Base-by-base conservation (phyloP, 2,113 vertebrate species). In the Cyanoliseus patagonus region DNA sequence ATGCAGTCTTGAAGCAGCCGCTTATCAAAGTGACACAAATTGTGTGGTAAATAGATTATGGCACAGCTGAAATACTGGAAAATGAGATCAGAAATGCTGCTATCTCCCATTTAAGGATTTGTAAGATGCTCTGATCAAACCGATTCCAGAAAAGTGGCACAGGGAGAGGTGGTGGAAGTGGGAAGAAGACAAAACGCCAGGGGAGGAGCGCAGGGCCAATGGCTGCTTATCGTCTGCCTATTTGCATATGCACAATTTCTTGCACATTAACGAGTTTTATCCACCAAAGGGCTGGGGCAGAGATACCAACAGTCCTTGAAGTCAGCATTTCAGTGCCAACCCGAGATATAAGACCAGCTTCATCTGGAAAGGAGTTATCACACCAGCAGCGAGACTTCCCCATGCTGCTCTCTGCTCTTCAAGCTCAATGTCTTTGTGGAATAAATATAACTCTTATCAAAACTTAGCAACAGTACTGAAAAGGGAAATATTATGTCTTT, bases 1-100 rank as follows among this genome's bases (percentile, higher is more conserved):
- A 98, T 98, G 98, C 97, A 83, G 94, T 98, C 98, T 98, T 95
- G 97, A 98, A 98, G 97, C 97, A 97, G 97, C 97, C 92, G 97
- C 98, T 98, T 98, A 98, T 98, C 98, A 98, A 98, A 98, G 97
- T 98, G 98, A 98, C 98, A 98, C 97, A 98, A 98, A 98, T 98
- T 98, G 97, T 97, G 98, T 97, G 97, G 98, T 98, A 98, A 98
- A 98, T 97, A 98, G 98, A 98, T 98, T 98, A 98, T 79, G 97
- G 98, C 96, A 95, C 97, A 97, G 98, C 97, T 98, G 98, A 98
- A 98, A 98, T 98, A 97, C 95, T 98, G 97, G 98, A 98, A 98
- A 98, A 98, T 97, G 97, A 98, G 97, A 98, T 98, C 98, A 98
- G 97, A 98, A 98, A 98, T 95, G 97, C 97, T 95, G 68, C 96